A percentile compares a stretch with the other conserved stretches of the same genome.
Conservation (phyloP, 1,140 invertebrate species). For the Nymphalis io region DNA sequence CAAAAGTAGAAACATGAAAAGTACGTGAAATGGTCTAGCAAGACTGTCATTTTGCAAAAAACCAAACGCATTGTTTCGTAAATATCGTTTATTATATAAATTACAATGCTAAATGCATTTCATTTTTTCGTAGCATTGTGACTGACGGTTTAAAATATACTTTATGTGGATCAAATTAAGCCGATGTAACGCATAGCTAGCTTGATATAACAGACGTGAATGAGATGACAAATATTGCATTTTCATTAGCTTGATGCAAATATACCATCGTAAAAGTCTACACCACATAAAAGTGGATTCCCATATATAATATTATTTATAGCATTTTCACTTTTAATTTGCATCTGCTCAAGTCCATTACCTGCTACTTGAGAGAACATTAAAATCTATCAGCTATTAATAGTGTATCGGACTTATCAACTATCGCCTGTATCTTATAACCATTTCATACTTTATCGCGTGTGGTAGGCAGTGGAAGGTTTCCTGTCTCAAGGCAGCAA, state of each 20-base stretch:
- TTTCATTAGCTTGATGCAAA: slow-evolving; percentile 11
- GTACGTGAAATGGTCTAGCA: too few species aligned
- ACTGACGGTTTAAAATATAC: too few species aligned
- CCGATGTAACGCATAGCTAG: too few species aligned
- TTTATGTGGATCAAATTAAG: too few species aligned
- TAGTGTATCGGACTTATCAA: slow-evolving; percentile 14
- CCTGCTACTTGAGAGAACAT: slow-evolving; percentile 9
- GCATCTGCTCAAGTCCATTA: slow-evolving; percentile 31
- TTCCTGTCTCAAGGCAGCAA: slow-evolving; percentile 4
- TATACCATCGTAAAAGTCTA: slow-evolving; percentile 16
- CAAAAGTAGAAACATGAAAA: too few species aligned
- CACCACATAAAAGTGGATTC: slow-evolving; percentile 22
- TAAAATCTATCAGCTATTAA: slow-evolving; percentile 28
- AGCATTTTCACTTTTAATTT: slow-evolving; percentile 33
- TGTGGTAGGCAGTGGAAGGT: slow-evolving; percentile 12
- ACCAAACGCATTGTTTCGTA: too few species aligned
- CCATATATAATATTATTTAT: slow-evolving; percentile 31
- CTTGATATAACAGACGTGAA: not conserved
- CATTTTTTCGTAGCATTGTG: too few species aligned
- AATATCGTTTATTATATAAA: too few species aligned
- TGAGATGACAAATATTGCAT: slow-evolving; percentile 2
- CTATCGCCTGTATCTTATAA: slow-evolving; percentile 14
- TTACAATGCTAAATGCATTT: too few species aligned
- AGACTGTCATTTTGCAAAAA: too few species aligned
- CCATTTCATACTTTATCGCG: slow-evolving; percentile 10